A percentile compares a stretch with the other conserved stretches of the same genome.
phyloP scores from a whole-genome alignment of 2,113 vertebrate species.

The Elephas maximus region DNA sequence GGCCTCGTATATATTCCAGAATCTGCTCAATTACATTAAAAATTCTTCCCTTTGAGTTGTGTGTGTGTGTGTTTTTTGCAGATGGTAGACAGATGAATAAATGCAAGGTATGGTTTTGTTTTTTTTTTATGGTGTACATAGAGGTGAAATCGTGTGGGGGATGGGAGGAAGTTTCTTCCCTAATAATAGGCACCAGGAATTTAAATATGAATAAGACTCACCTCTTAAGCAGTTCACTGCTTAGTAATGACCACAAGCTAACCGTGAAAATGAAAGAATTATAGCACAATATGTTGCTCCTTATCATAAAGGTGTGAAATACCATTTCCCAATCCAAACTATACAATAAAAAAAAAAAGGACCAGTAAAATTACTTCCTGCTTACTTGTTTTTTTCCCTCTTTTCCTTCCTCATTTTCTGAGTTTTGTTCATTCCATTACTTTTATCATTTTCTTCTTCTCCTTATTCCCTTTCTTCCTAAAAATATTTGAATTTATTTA shows the following conservation, averaged over 20 bases:
- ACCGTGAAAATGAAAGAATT: neutral
- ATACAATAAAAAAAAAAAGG: too few species aligned
- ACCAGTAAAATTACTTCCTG: neutral
- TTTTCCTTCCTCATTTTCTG: neutral
- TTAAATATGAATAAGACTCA: neutral
- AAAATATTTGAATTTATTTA: neutral
- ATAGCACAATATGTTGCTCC: neutral
- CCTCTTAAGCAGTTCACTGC: neutral
- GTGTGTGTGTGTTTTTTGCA: neutral
- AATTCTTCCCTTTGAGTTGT: neutral
- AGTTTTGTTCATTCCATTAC: neutral
- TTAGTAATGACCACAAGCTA: neutral
- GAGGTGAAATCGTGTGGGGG: neutral
- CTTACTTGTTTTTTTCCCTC: neutral
- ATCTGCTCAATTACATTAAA: neutral
- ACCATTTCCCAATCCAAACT: neutral
- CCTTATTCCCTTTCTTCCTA: neutral
- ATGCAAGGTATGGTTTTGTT: neutral
- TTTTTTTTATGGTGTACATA: neutral
- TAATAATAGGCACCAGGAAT: neutral
- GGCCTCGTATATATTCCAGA: neutral
- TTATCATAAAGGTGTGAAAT: neutral
- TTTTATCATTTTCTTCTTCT: neutral
- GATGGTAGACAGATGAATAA: neutral
- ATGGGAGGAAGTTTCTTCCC: neutral